Conservation (phyloP, 2,888 invertebrate genomes). For the Tribolium freemani region DNA sequence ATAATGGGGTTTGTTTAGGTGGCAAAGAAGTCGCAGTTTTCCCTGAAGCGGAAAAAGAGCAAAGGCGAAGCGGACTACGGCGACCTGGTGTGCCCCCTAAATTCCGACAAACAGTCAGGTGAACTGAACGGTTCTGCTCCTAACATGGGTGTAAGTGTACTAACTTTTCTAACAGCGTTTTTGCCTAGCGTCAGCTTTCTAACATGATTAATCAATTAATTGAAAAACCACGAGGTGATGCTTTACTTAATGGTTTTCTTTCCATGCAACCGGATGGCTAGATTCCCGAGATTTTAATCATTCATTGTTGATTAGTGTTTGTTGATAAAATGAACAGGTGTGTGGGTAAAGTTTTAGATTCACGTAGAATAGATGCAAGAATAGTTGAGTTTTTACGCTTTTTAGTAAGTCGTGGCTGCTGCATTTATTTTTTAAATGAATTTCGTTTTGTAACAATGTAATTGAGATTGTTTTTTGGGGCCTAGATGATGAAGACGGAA, state of each 20-base stretch:
- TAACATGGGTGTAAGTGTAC: constrained; percentile 70
- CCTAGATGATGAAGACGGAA: constrained; percentile 73
- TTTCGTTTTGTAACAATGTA: not conserved
- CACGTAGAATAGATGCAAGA: constrained; percentile 44
- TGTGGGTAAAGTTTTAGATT: constrained; percentile 48
- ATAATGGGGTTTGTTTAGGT: constrained; percentile 69
- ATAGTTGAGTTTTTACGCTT: constrained; percentile 25
- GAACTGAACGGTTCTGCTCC: constrained; percentile 67
- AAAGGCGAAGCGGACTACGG: constrained; percentile 87
- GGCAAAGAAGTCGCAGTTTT: constrained; percentile 90
- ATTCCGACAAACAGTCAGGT: constrained; percentile 69
- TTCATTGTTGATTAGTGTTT: constrained; percentile 65
- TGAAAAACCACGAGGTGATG: constrained; percentile 44
- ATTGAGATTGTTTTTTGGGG: not conserved
- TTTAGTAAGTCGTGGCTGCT: constrained; percentile 29
- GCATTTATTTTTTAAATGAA: constrained; percentile 2
- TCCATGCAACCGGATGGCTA: constrained; percentile 62
- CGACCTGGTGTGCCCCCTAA: constrained; percentile 90
- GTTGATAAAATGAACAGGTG: constrained; percentile 54
- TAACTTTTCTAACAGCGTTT: constrained; percentile 60
- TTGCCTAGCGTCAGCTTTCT: not conserved
- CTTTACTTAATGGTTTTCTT: constrained; percentile 56
- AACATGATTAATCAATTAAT: constrained; percentile 28
- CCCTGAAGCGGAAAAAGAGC: constrained; percentile 85
- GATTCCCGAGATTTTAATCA: constrained; percentile 68